Percentiles rank a stretch among this genome's conserved stretches.
These are phyloP conservation scores for Ophioderma brevispina DNA, from an alignment of 35 echinoderm and acorn worm species.

Conservation along the genomic window DNA sequence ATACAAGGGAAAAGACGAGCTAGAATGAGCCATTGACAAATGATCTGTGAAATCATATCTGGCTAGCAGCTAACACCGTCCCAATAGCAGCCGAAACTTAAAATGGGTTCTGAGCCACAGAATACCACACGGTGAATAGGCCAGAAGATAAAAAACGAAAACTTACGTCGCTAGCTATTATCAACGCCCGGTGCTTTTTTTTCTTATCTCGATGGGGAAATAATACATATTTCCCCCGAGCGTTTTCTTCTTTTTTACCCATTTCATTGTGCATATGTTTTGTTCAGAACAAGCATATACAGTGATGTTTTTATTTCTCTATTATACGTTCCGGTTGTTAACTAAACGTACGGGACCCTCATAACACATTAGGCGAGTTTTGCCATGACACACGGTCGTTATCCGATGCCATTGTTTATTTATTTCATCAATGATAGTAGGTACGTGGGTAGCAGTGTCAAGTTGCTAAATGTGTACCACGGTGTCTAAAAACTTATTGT, in stretches of 20 bases:
- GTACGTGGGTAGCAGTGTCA: too few relatives aligned
- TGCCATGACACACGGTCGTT: neutral
- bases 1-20: slow-evolving; percentile 5
- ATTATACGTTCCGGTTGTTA: neutral
- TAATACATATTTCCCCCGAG: slow-evolving; percentile 3
- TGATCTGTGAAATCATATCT: slow-evolving; percentile 14
- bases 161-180: neutral
- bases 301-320: neutral
- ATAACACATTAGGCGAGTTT: neutral
- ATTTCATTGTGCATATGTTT: too few relatives aligned
- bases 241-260: neutral
- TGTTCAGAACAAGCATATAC: neutral
- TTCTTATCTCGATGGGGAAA: neutral
- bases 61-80: slow-evolving; percentile 3
- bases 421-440: too few relatives aligned
- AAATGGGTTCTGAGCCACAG: neutral
- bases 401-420: neutral
- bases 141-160: neutral
- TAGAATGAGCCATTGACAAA: slow-evolving; percentile 6
- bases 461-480: too few relatives aligned
- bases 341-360: neutral
- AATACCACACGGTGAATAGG: neutral
- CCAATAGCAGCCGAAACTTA: neutral
- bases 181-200: neutral
- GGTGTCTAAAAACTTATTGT: too few relatives aligned